Conservation (phyloP, 1,140 invertebrate genomes). For the Homalodisca vitripennis region DNA sequence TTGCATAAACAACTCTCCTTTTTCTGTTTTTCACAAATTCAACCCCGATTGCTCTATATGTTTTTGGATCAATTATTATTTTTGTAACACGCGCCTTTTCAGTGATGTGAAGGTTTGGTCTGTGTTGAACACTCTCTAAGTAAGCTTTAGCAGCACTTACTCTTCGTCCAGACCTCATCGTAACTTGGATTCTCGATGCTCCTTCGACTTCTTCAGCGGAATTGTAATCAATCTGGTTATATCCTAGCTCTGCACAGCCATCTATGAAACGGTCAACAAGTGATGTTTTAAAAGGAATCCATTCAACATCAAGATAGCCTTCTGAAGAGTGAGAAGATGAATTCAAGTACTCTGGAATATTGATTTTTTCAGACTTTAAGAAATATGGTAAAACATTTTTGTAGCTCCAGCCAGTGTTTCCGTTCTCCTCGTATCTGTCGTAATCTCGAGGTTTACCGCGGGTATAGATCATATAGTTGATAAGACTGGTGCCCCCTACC, state of each 20-base stretch:
- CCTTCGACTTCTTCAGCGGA: slow-evolving; percentile 55
- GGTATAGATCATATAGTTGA: slow-evolving; percentile 81
- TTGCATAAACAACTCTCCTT: slow-evolving; percentile 49
- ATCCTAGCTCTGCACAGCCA: slow-evolving; percentile 56
- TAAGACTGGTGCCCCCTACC: slow-evolving; percentile 72
- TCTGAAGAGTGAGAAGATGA: slow-evolving; percentile 62
- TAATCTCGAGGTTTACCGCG: slow-evolving; percentile 68
- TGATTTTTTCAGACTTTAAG: slow-evolving; percentile 70
- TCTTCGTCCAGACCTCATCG: slow-evolving; percentile 59
- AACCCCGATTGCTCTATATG: slow-evolving; percentile 62
- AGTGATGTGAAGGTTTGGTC: slow-evolving; percentile 69
- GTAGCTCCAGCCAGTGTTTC: slow-evolving; percentile 87
- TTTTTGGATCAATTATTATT: slow-evolving; percentile 62
- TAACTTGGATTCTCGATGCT: slow-evolving; percentile 63
- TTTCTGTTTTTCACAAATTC: slow-evolving; percentile 58
- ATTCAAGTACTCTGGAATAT: slow-evolving; percentile 45
- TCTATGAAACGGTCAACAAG: slow-evolving; percentile 53
- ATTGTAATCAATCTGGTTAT: slow-evolving; percentile 55
- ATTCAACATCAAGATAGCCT: slow-evolving; percentile 67
- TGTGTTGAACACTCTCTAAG: slow-evolving; percentile 52
- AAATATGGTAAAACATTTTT: slow-evolving; percentile 80
- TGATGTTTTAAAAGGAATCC: slow-evolving; percentile 59
- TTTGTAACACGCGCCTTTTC: slow-evolving; percentile 64
- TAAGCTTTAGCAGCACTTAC: slow-evolving; percentile 64
- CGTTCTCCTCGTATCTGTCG: slow-evolving; percentile 67